Percentiles rank a stretch among this genome's conserved stretches.
Evolutionary conservation across 2,797 vertebrate genomes (phyloP).

Genomic region (Periparus ater): DNA sequence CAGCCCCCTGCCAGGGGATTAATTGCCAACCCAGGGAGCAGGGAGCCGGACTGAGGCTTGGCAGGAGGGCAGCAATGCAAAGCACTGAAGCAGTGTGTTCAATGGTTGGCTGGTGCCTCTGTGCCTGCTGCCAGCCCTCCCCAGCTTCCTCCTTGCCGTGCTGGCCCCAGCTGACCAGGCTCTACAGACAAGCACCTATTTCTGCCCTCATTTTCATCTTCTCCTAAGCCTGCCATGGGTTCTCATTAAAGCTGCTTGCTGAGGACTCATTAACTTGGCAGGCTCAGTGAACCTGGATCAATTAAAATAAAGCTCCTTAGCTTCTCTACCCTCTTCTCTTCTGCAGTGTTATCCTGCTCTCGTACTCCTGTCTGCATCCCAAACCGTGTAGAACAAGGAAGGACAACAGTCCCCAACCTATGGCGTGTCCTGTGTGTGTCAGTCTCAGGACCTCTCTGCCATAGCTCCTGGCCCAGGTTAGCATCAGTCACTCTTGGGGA

Average conservation of each 20-base stretch:
- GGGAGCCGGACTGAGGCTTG: not conserved
- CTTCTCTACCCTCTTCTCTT: not conserved
- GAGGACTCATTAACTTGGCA: conserved; percentile 55
- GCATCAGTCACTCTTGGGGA: not conserved
- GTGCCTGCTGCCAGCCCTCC: not conserved
- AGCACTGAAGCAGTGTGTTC: not conserved
- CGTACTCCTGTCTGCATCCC: not conserved
- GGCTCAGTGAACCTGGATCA: conserved; percentile 33
- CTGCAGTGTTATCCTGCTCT: accelerated
- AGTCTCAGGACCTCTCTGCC: not conserved
- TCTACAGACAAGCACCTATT: conserved; percentile 16
- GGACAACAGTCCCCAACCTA: accelerated
- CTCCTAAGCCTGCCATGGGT: not conserved
- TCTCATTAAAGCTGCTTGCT: conserved; percentile 47
- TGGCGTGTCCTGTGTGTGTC: not conserved
- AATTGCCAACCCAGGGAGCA: not conserved
- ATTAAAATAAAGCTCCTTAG: conserved; percentile 48
- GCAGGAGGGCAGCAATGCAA: not conserved
- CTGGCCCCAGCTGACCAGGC: not conserved
- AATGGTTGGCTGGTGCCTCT: not conserved
- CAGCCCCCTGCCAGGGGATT: not conserved
- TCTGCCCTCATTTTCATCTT: conserved; percentile 36
- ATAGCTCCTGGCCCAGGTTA: not conserved
- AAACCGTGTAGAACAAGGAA: not conserved
- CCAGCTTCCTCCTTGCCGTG: not conserved